These are phyloP conservation scores for Hypotaenidia okinawae DNA, from an alignment of 2,797 vertebrate species.

Conservation along the genomic window DNA sequence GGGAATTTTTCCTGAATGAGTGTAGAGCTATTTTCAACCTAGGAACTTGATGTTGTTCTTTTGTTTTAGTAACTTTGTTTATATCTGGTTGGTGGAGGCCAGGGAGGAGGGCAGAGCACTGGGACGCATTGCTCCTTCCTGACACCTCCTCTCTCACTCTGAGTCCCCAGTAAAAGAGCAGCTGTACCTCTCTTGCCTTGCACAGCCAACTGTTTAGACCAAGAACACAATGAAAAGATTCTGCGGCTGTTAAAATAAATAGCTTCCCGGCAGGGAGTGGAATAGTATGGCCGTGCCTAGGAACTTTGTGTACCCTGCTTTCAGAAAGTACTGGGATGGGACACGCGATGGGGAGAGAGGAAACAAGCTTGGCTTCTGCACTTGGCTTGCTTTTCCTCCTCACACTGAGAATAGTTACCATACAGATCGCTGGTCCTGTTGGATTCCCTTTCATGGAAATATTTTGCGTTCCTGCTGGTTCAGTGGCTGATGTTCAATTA, in stretches of 20 bases:
- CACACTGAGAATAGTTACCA: constrained; percentile 53
- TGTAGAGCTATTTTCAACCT: constrained; percentile 42
- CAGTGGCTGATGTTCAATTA: constrained; percentile 37
- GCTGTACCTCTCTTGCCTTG: not conserved
- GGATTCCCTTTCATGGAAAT: constrained; percentile 63
- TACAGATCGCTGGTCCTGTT: constrained; percentile 18
- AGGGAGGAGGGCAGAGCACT: not conserved
- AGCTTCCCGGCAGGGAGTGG: constrained; percentile 38
- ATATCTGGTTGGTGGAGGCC: not conserved
- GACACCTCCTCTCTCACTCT: constrained; percentile 15
- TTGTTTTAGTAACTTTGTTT: constrained; percentile 71
- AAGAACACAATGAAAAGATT: constrained; percentile 45
- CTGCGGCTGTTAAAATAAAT: constrained; percentile 54
- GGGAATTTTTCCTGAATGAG: constrained; percentile 59
- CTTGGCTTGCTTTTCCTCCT: constrained; percentile 51
- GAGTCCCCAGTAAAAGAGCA: not conserved
- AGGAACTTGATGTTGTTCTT: constrained; percentile 60
- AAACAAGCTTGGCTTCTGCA: constrained; percentile 55
- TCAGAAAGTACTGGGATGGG: constrained; percentile 39
- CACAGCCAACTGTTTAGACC: constrained; percentile 25
- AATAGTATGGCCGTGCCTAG: constrained; percentile 7
- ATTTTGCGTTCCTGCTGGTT: constrained; percentile 53
- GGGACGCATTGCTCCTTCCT: not conserved
- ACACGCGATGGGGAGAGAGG: not conserved
- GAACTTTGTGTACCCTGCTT: constrained; percentile 47